phyloP scores from a whole-genome alignment of 2,888 invertebrate species.

The Stenichneumon culpator region DNA sequence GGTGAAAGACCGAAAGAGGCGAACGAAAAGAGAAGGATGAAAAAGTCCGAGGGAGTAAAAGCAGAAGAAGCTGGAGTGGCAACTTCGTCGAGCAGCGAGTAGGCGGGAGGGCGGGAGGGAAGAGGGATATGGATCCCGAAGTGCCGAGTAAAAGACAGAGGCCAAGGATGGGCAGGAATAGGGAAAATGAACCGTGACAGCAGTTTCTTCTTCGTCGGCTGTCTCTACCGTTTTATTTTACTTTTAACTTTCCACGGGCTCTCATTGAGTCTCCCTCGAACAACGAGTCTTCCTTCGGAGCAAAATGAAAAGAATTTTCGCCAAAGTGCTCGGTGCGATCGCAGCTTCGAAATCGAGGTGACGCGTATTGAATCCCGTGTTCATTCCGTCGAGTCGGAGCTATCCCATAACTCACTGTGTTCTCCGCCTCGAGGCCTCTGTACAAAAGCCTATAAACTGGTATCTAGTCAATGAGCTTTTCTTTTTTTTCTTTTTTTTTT shows the following conservation, averaged over 20 bases:
- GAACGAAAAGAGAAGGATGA: conserved; percentile 5
- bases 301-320: conserved; percentile 31
- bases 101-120: background rate
- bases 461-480: conserved; percentile 38
- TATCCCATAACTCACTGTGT: conserved; percentile 14
- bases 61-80: conserved; percentile 32
- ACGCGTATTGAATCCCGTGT: background rate
- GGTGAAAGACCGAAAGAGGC: conserved; percentile 32
- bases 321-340: conserved; percentile 14
- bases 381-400: conserved; percentile 3
- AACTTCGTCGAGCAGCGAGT: conserved; percentile 49
- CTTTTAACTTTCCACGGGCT: conserved; percentile 24
- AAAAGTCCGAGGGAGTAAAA: conserved; percentile 33
- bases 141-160: conserved; percentile 45
- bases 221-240: conserved; percentile 18
- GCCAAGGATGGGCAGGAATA: background rate
- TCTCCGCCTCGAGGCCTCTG: conserved; percentile 13
- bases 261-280: conserved; percentile 29
- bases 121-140: conserved; percentile 27
- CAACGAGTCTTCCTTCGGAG: conserved; percentile 37
- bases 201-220: conserved; percentile 50
- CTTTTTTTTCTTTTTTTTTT: conserved; percentile 18
- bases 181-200: conserved; percentile 51
- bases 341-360: background rate
- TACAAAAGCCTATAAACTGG: conserved; percentile 8